A percentile compares a stretch with the other conserved stretches of the same genome.
These are phyloP conservation scores for Ia io DNA, from an alignment of 2,113 vertebrate species.

Conservation along the genomic window DNA sequence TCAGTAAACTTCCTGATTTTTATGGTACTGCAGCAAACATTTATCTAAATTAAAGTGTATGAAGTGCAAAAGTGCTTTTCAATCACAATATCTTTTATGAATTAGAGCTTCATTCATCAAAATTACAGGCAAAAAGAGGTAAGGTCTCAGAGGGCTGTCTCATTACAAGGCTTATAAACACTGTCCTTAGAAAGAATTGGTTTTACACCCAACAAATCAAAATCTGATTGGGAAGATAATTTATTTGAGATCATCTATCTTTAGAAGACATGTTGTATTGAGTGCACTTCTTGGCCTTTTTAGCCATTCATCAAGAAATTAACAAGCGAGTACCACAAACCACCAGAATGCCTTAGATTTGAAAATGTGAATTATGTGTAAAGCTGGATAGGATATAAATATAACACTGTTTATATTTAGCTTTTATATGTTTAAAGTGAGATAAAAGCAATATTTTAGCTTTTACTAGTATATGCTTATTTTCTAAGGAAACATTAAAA, in stretches of 20 bases:
- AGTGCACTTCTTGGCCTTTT: slow-evolving; percentile 81
- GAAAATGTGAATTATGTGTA: slow-evolving; percentile 69
- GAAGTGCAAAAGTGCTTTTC: slow-evolving; percentile 82
- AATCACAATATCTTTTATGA: slow-evolving; percentile 88
- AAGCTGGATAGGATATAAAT: slow-evolving; percentile 68
- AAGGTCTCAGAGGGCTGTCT: slow-evolving; percentile 85
- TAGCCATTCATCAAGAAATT: slow-evolving; percentile 86
- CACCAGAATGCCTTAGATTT: slow-evolving; percentile 71
- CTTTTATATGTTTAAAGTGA: too few relatives aligned
- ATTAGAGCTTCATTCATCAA: slow-evolving; percentile 91
- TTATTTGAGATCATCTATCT: slow-evolving; percentile 83
- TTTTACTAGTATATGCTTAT: slow-evolving; percentile 36
- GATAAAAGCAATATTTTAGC: too few relatives aligned
- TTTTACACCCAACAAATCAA: slow-evolving; percentile 89
- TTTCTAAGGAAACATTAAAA: slow-evolving; percentile 72
- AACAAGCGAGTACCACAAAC: slow-evolving; percentile 80
- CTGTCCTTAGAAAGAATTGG: slow-evolving; percentile 87
- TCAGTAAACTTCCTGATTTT: slow-evolving; percentile 75
- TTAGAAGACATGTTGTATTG: slow-evolving; percentile 76
- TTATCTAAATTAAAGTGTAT: slow-evolving; percentile 87
- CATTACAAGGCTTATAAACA: slow-evolving; percentile 89
- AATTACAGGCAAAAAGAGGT: slow-evolving; percentile 85
- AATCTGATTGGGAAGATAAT: slow-evolving; percentile 84
- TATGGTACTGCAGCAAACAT: slow-evolving; percentile 79
- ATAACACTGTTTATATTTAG: background rate